Percentiles rank a stretch among this genome's conserved stretches.
Conservation (phyloP, 2,888 invertebrate genomes). For the Tetramorium bicarinatum region DNA sequence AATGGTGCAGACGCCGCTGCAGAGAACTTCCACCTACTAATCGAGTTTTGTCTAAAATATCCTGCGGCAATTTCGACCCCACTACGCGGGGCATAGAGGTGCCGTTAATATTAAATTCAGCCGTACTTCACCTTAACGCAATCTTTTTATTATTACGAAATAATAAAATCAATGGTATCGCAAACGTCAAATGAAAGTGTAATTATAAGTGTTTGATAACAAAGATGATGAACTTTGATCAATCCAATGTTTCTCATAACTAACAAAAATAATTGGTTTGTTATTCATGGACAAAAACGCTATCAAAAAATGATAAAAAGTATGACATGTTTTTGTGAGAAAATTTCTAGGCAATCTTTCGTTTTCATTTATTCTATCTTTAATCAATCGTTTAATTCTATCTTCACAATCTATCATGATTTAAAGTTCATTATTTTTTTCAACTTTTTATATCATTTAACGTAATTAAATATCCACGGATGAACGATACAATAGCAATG, state of each 20-base stretch:
- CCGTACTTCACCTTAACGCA: constrained; percentile 26
- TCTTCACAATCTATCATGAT: constrained; percentile 9
- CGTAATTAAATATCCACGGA: constrained; percentile 5
- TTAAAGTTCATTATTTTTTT: constrained; percentile 8
- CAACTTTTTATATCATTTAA: not conserved
- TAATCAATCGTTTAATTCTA: not conserved
- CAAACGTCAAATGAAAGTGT: not conserved
- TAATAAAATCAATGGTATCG: not conserved
- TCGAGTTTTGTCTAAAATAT: constrained; percentile 76
- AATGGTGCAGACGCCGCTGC: constrained; percentile 72
- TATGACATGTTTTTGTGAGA: not conserved
- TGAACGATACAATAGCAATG: constrained; percentile 37
- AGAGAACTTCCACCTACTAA: constrained; percentile 73
- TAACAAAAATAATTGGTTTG: not conserved
- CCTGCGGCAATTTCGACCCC: constrained; percentile 70
- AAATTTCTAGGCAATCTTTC: not conserved
- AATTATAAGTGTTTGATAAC: not conserved
- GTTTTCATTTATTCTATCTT: not conserved
- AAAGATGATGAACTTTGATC: not conserved
- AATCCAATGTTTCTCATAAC: not conserved
- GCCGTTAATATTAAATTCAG: constrained; percentile 67
- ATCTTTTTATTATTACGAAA: constrained; percentile 60
- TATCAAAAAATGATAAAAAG: not conserved
- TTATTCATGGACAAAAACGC: not conserved
- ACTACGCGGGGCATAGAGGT: constrained; percentile 38